Conservation (phyloP, 2,888 invertebrate species). For the Metellina segmentata region DNA sequence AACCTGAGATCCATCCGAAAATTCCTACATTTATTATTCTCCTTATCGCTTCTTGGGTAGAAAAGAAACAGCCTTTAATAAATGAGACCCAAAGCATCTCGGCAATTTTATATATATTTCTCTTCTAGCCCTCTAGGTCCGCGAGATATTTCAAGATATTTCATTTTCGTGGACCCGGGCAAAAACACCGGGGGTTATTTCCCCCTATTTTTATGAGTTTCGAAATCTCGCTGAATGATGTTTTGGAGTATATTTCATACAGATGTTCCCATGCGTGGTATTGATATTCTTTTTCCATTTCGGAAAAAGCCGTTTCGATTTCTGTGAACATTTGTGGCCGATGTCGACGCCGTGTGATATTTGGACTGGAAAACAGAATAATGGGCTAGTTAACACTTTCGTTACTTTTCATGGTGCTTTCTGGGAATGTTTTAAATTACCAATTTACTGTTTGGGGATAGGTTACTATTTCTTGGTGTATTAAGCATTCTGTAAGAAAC, state of each 20-base stretch:
- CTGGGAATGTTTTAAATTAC: too few relatives aligned
- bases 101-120: neutral
- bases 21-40: neutral
- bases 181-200: conserved; percentile 43
- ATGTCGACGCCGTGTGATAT: neutral
- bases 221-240: conserved; percentile 23
- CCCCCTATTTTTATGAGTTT: conserved; percentile 40
- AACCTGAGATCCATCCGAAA: neutral
- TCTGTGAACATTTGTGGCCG: neutral
- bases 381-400: neutral
- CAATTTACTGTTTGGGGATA: too few relatives aligned
- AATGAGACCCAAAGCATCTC: neutral
- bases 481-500: too few relatives aligned
- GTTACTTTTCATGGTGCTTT: neutral
- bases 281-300: neutral
- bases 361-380: neutral
- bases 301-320: neutral
- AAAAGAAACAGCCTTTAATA: neutral
- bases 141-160: conserved; percentile 11
- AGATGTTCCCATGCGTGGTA: neutral
- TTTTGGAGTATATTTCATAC: conserved; percentile 19
- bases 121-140: too few relatives aligned
- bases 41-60: neutral
- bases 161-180: conserved; percentile 22
- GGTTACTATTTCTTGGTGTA: too few relatives aligned